Percentiles rank a stretch among this genome's conserved stretches.
phyloP scores from a whole-genome alignment of 1,140 invertebrate genomes.

The Zaprionus ornatus region DNA sequence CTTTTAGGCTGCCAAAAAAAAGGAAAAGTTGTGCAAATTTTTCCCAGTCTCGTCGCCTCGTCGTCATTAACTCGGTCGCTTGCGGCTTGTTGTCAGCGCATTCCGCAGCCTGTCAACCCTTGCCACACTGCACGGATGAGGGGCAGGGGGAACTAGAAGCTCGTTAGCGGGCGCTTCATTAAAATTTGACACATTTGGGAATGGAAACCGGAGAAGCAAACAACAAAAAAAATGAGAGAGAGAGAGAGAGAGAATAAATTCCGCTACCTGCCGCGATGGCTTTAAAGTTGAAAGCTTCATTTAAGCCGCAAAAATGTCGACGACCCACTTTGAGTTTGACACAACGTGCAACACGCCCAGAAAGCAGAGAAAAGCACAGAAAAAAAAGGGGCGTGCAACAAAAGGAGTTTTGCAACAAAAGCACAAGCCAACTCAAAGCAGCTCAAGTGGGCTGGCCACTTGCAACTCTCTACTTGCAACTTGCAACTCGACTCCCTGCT shows the following conservation, averaged over 20 bases:
- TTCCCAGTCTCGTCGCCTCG: neutral
- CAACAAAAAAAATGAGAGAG: neutral
- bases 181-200: conserved; percentile 75
- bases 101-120: neutral
- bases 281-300: conserved; percentile 30
- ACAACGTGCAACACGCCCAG: conserved; percentile 1
- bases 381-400: conserved; percentile 27
- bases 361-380: neutral
- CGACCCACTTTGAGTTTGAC: conserved; percentile 63
- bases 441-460: conserved; percentile 69
- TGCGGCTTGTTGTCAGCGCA: conserved; percentile 13
- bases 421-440: conserved; percentile 54
- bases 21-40: neutral
- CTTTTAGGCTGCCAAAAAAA: conserved; percentile 4
- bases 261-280: conserved; percentile 21
- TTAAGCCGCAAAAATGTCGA: conserved; percentile 45
- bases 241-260: neutral
- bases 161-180: conserved; percentile 75
- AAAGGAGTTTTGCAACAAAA: conserved; percentile 59
- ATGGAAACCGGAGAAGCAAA: conserved; percentile 19
- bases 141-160: conserved; percentile 28
- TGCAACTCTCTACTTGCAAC: conserved; percentile 48
- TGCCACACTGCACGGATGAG: neutral
- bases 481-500: conserved; percentile 33
- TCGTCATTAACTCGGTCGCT: conserved; percentile 34